phyloP scores from a whole-genome alignment of 1,140 invertebrate genomes.

The Drosophila sp. region DNA sequence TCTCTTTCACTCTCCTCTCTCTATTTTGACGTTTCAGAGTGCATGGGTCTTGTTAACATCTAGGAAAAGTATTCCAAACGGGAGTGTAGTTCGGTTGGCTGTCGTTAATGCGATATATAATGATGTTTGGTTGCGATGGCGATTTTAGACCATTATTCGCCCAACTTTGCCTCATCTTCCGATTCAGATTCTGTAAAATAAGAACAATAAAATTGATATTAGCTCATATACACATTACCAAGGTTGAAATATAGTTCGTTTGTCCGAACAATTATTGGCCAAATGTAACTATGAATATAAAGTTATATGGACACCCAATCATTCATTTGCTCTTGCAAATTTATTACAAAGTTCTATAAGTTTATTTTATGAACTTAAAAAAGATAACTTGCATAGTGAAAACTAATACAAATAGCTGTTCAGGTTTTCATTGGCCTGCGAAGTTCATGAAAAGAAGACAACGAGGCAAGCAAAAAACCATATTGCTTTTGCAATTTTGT shows the following conservation, averaged over 20 bases:
- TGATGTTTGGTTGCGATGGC: slow-evolving; percentile 25
- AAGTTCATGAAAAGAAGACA: slow-evolving; percentile 52
- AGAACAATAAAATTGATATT: background rate
- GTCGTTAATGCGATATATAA: slow-evolving; percentile 49
- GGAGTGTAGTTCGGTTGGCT: slow-evolving; percentile 62
- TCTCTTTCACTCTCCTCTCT: slow-evolving; percentile 21
- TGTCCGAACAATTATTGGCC: slow-evolving; percentile 63
- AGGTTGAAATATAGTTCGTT: background rate
- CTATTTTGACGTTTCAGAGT: slow-evolving; percentile 25
- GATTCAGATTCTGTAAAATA: slow-evolving; percentile 79
- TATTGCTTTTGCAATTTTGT: slow-evolving; percentile 75
- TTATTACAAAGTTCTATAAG: slow-evolving; percentile 23
- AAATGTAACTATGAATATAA: slow-evolving; percentile 66
- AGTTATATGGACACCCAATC: slow-evolving; percentile 78
- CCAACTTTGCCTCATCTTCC: slow-evolving; percentile 81
- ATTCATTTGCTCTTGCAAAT: slow-evolving; percentile 66
- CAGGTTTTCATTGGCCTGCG: slow-evolving; percentile 81
- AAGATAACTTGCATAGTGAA: slow-evolving; percentile 25
- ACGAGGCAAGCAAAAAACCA: slow-evolving; percentile 83
- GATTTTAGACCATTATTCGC: slow-evolving; percentile 51
- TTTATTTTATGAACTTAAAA: slow-evolving; percentile 27
- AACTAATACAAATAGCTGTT: slow-evolving; percentile 37
- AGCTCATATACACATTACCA: background rate
- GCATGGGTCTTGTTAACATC: slow-evolving; percentile 43
- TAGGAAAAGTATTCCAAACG: slow-evolving; percentile 44